Base-by-base conservation (phyloP, 92 coral and sea anemone species). In the Ricordea florida region DNA sequence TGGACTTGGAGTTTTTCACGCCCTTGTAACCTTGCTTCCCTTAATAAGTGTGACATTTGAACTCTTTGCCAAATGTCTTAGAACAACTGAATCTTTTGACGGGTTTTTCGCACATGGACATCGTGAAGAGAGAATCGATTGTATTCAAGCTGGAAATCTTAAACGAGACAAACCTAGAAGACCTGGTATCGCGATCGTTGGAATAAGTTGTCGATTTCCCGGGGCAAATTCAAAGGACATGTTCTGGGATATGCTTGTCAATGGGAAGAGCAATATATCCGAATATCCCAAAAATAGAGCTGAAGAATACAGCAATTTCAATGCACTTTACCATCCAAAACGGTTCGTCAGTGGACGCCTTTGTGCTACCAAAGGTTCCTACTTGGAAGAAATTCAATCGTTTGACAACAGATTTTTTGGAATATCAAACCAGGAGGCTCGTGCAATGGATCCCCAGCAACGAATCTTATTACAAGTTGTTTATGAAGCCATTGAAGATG, bases 401-500 rank as follows among this genome's bases (percentile, higher is more conserved):
- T 92, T 92, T 51, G 97, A 92, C 62, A 81, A 92, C 2, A 83
- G 44, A 14, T 92, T 92, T 74, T 92, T 92, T 32, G 81, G 81
- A 33, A 80, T 92, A 10, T 88, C 93, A 8, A 71, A 81, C 40
- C 88, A 85, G 37, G 93, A 92, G 40, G 89, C 93, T 10, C 89
- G 77, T 18, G 76, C 90, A 20, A 77, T 92, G 90, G 97, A 92
- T 44, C 97, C 97, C 1, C 97, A 92, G 51, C 93, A 87, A 59
- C 35, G 97, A 53, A 66, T 92, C 4, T 72, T 87, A 6, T 81
- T 92, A 18, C 82, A 92, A 36, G 87, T 85, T 22, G 91, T 88
- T 9, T 87, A 92, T 55, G 97, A 92, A 49, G 93, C 97, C 7
- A 87, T 88, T 24, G 93, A 87, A 67, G 97, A 91, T 38, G 91